Evolutionary conservation across 2,113 vertebrate genomes (phyloP), one percentile per base, ranked within the genome.

Genomic region (Oncorhynchus kisutch): DNA sequence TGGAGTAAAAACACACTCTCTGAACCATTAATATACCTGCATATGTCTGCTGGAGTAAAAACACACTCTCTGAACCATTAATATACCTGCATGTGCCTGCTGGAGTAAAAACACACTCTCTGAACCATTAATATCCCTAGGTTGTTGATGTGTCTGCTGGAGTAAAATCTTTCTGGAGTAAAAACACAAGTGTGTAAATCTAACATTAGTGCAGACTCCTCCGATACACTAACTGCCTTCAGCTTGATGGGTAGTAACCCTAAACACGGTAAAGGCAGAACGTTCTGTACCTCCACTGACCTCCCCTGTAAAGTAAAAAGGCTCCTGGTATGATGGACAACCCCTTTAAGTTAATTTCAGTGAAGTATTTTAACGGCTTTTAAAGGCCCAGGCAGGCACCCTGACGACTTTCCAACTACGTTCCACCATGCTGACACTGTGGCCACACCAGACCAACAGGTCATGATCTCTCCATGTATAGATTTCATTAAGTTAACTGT

Each of bases 401-500:
- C n/a, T 62, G 34, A 51, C 49, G n/a, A 16, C 31, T 75, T 62
- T 27, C 6, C 7, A 65, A 77, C 72, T 24, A 9, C 2, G 9
- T 3, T 54, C n/a, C 22, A 49, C 29, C 57, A 25, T 4, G 18
- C n/a, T 34, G 5, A 54, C 4, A 68, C 66, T 29, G 20, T 34
- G 29, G 8, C 27, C 45, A 62, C 49, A 29, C 5, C 14, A 34
- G 31, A 16, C 11, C 65, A 3, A 54, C 34, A 45, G 75, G 64
- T 67, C 70, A 48, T 4, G 66, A 68, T 48, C 4, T 71, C 75
- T 45, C 71, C 66, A 62, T 22, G 71, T 84, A 69, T 70, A 84
- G 65, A 76, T 85, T 79, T 88, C 70, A 84, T 75, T 77, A 70
- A 69, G 72, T 79, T 78, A 76, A 77, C 70, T 59, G 71, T 54